Evolutionary conservation across 2,797 vertebrate species (phyloP).

Genomic region (Momotus momota): DNA sequence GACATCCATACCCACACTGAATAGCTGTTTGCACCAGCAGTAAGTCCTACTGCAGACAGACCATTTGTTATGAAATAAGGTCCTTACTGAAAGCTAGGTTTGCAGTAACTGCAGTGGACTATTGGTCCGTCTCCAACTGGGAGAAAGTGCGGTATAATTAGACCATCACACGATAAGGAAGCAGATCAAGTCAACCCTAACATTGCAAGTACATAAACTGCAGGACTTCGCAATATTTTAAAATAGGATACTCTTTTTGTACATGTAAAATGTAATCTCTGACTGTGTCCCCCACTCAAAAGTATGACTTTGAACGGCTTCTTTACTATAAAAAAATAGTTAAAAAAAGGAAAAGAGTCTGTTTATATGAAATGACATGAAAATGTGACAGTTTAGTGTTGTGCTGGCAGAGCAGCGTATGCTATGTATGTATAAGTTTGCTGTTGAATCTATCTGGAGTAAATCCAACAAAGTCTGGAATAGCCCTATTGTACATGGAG

Average conservation of each 20-base stretch:
- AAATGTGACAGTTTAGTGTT: background rate
- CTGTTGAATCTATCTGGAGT: background rate
- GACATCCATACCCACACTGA: background rate
- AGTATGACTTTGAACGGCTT: background rate
- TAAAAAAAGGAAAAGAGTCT: background rate
- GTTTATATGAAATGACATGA: background rate
- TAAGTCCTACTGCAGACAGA: background rate
- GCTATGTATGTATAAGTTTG: background rate
- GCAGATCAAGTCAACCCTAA: background rate
- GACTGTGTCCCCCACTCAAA: background rate
- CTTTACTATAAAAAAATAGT: background rate
- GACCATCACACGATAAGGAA: background rate
- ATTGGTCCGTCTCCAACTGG: background rate
- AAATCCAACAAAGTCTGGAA: background rate
- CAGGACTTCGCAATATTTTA: background rate
- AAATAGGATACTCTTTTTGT: slow-evolving; percentile 10
- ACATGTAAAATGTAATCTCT: background rate
- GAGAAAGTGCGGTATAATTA: slow-evolving; percentile 1
- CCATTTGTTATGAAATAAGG: background rate
- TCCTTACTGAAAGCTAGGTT: slow-evolving; percentile 1
- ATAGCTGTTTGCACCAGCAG: background rate
- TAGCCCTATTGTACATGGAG: background rate
- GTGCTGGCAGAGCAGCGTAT: background rate
- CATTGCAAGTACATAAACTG: background rate
- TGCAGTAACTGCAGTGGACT: background rate